A percentile compares a stretch with the other conserved stretches of the same genome.
phyloP scores from a whole-genome alignment of 1,140 invertebrate genomes.

The Pentalonia nigronervosa region DNA sequence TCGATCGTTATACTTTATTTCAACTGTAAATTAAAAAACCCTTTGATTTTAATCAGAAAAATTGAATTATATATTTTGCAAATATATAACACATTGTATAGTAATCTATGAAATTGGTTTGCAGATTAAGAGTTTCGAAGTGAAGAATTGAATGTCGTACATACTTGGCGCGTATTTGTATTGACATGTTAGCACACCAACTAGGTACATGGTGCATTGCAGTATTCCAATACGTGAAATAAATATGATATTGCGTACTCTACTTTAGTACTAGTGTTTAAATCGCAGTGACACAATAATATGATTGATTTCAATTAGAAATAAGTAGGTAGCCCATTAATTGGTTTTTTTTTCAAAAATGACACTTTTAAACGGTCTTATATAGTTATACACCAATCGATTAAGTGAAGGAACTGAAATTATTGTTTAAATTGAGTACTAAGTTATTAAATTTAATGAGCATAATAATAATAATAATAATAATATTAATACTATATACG shows the following conservation, averaged over 20 bases:
- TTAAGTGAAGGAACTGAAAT: not conserved
- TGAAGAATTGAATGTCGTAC: not conserved
- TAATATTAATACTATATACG: not conserved
- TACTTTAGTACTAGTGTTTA: not conserved
- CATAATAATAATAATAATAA: not conserved
- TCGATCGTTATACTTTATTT: not conserved
- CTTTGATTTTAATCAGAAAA: not conserved
- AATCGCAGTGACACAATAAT: not conserved
- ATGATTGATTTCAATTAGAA: not conserved
- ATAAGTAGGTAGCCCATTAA: not conserved
- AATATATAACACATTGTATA: not conserved
- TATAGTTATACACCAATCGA: not conserved
- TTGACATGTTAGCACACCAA: not conserved
- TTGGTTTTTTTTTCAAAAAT: not conserved
- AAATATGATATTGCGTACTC: not conserved
- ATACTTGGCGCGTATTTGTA: not conserved
- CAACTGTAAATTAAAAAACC: not conserved
- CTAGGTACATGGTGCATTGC: constrained; percentile 2
- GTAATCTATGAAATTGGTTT: not conserved
- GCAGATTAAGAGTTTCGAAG: not conserved
- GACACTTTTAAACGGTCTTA: not conserved
- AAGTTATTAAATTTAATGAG: not conserved
- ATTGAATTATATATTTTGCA: not conserved
- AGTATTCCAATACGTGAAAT: constrained; percentile 33
- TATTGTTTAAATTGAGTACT: not conserved